Base-by-base conservation (phyloP, 2,888 invertebrate genomes). In the Hylaea fasciaria region DNA sequence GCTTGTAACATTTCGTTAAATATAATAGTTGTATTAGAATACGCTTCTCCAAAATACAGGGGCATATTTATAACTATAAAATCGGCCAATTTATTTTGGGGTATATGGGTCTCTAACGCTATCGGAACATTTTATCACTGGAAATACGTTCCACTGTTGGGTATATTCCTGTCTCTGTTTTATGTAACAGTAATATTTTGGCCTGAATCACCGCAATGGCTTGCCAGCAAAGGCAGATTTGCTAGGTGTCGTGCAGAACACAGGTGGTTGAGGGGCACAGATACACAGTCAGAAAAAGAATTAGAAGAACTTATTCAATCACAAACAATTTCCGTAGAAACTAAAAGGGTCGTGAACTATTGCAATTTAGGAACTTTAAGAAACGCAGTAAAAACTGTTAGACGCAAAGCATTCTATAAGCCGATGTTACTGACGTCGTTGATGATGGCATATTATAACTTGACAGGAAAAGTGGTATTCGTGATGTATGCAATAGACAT, bases 171-270 rank as follows among this genome's bases (percentile, higher is more conserved):
- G 4, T 57, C 65, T 4, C 0, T 54, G 0, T 70, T 61, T 29
- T 54, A 57, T 0, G 57, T 68, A 2, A 58, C 63, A 0, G 53
- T 58, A 0, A 13, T 65, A 14, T 51, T 51, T 28, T 61, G 68
- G 69, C 69, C 73, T 8, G 67, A 70, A 51, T 72, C 73, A 12
- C 76, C 74, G 0, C 62, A 72, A 10, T 78, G 74, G 74, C 53
- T 75, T 10, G 75, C 73, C 0, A 74, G 68, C 17, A 72, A 63
- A 48, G 70, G 71, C 0, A 62, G 66, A 4, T 74, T 64, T 44
- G 72, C 70, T 0, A 70, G 72, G 37, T 70, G 74, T 41, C 65
- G 51, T 13, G 45, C 39, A 17, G 58, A 71, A 0, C 69, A 69
- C 28, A 60, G 63, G 16, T 70, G 71, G 71, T 49, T 78, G 0